Evolutionary conservation across 2,113 vertebrate species (phyloP), one percentile per base, ranked within the genome.

Genomic region (Elgaria multicarinata): DNA sequence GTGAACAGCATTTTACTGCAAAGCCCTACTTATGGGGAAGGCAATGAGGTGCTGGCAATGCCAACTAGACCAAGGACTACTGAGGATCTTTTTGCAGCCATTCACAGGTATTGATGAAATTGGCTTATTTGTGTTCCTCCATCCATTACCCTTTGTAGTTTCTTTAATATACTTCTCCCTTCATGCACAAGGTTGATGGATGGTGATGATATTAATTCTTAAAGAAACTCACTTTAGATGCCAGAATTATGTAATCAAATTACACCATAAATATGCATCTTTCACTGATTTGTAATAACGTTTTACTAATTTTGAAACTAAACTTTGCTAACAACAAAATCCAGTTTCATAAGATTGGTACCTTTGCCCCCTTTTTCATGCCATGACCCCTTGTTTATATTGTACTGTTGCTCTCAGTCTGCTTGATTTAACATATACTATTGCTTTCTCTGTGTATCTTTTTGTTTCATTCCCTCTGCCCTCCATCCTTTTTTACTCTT

Each of bases 21-120:
- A 12, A 93, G 93, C 22, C 93, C 87, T 89, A 95, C 93, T 76
- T 91, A 93, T 87, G 97, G 95, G 95, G 97, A 97, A 5, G 93
- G 93, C 20, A 74, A 74, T 2, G 95, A 97, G 1, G 97, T 97
- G 87, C 97, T 97, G 97, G 97, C 98, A 94, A 97, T 98, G 87
- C 99, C 98, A 85, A 97, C 97, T 0, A 97, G 98, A 93, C 97
- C 98, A 78, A 97, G 98, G 90, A 99, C 99, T 90, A 99, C 98
- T 0, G 99, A 99, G 94, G 99, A 99, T 97, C 98, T 99, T 77
- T 99, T 99, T 82, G 99, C 99, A 74, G 98, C 96, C 88, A 99
- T 99, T 95, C 99, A 99, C 98, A 99, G 99, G 99, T 99, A 98
- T 69, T 69, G 46, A 12, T 69, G 84, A 87, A 87, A 89, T 46